Evolutionary conservation across 92 coral and sea anemone species (phyloP).

Genomic region (Palythoa caribaeorum): DNA sequence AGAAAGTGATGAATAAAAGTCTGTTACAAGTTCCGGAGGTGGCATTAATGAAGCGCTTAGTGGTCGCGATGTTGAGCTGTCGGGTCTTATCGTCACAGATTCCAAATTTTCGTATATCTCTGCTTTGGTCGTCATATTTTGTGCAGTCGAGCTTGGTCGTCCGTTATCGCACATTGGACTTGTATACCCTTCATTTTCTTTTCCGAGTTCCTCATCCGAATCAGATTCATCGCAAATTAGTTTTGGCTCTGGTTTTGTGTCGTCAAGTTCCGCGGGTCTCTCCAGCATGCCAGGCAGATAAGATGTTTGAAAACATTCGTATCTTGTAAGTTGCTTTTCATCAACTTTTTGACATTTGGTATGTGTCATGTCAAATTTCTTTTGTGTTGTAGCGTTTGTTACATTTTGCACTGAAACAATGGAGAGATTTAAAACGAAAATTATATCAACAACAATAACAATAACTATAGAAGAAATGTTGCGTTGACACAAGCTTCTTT

Average conservation of each 20-base stretch:
- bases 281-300: conserved; percentile 45
- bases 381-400: not conserved
- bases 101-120: conserved; percentile 7
- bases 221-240: conserved; percentile 58
- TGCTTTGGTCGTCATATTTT: not conserved
- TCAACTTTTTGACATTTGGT: conserved; percentile 53
- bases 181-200: conserved; percentile 16
- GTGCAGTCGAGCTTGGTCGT: not conserved
- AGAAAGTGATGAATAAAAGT: not conserved
- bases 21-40: conserved; percentile 4
- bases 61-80: not conserved
- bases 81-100: not conserved
- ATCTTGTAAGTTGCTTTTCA: conserved; percentile 44
- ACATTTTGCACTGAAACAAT: conserved; percentile 22
- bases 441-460: too few relatives aligned
- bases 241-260: conserved; percentile 30
- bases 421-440: not conserved
- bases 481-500: not conserved
- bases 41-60: not conserved
- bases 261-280: not conserved
- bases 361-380: conserved; percentile 57
- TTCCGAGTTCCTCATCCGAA: conserved; percentile 48
- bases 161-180: conserved; percentile 9
- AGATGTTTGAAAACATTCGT: conserved; percentile 63
- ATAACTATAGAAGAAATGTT: not conserved